These are phyloP conservation scores for Stenotaenia linearis DNA, from an alignment of 2,888 invertebrate species.

Conservation along the genomic window DNA sequence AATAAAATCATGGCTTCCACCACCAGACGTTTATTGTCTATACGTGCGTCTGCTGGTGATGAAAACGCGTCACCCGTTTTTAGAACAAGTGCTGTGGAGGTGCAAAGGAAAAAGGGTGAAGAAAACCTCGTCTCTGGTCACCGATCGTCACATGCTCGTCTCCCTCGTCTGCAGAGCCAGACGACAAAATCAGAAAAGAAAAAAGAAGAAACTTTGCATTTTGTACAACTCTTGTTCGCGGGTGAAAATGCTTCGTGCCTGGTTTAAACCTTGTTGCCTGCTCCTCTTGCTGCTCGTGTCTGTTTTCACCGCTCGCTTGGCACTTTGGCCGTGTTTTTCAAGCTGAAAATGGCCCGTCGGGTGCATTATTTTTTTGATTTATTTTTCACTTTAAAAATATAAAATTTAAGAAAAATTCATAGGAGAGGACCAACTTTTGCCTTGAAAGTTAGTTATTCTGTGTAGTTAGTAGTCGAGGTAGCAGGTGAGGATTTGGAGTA, in stretches of 20 bases:
- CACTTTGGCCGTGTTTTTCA: not conserved
- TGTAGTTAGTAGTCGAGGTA: not conserved
- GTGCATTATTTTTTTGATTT: no score
- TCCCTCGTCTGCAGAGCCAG: not conserved
- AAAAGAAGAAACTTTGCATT: not conserved
- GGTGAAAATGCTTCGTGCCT: not conserved
- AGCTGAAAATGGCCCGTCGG: no score
- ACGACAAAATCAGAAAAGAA: not conserved
- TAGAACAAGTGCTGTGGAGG: not conserved
- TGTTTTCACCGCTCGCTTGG: not conserved
- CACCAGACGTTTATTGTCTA: not conserved
- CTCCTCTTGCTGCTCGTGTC: not conserved
- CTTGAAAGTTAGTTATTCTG: not conserved
- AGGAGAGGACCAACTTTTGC: not conserved
- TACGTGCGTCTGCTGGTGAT: slow-evolving; percentile 19
- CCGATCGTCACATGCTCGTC: not conserved
- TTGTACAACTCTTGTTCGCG: not conserved
- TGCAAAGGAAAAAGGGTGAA: not conserved
- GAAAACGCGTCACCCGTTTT: not conserved
- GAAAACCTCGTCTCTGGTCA: no score
- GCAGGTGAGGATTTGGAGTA: not conserved
- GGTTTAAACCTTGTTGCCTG: not conserved
- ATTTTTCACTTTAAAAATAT: no score
- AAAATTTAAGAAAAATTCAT: no score
- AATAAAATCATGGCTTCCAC: slow-evolving; percentile 6